Evolutionary conservation across 2,888 invertebrate species (phyloP).

Genomic region (Drosophila monieri): DNA sequence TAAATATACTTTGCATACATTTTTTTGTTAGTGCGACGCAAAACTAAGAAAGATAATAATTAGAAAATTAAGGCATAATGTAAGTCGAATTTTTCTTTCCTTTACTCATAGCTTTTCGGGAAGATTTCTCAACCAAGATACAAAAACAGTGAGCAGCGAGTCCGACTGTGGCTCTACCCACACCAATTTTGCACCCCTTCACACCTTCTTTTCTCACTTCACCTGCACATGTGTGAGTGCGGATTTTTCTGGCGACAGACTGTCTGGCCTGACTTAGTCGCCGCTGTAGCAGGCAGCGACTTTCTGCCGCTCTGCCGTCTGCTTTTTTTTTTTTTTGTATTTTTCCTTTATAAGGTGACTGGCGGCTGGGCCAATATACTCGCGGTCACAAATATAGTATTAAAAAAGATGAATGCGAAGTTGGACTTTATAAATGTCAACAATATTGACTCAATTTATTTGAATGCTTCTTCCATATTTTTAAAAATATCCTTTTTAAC

Average conservation of each 20-base stretch:
- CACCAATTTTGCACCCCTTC: constrained; percentile 7
- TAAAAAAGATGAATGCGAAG: not conserved
- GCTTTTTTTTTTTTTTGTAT: constrained; percentile 59
- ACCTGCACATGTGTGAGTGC: constrained; percentile 29
- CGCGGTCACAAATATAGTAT: constrained; percentile 1
- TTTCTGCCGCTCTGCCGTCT: constrained; percentile 20
- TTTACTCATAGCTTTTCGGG: constrained; percentile 56
- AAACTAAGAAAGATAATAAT: too few relatives aligned
- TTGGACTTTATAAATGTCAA: too few relatives aligned
- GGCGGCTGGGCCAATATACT: constrained; percentile 35
- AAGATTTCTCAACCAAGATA: constrained; percentile 61
- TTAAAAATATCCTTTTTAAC: too few relatives aligned
- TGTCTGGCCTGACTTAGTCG: constrained; percentile 62
- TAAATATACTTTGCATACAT: too few relatives aligned
- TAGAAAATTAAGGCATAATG: constrained; percentile 48
- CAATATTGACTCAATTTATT: too few relatives aligned
- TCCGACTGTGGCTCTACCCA: constrained; percentile 16
- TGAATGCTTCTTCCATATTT: too few relatives aligned
- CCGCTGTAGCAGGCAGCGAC: constrained; percentile 23
- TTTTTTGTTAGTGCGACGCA: too few relatives aligned
- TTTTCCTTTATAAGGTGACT: constrained; percentile 63
- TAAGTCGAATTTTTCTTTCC: constrained; percentile 73
- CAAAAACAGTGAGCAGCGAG: constrained; percentile 13
- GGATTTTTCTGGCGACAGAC: constrained; percentile 49
- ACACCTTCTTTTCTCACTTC: constrained; percentile 45